Evolutionary conservation across 2,797 vertebrate species (phyloP).

Genomic region (Botia almorhae): DNA sequence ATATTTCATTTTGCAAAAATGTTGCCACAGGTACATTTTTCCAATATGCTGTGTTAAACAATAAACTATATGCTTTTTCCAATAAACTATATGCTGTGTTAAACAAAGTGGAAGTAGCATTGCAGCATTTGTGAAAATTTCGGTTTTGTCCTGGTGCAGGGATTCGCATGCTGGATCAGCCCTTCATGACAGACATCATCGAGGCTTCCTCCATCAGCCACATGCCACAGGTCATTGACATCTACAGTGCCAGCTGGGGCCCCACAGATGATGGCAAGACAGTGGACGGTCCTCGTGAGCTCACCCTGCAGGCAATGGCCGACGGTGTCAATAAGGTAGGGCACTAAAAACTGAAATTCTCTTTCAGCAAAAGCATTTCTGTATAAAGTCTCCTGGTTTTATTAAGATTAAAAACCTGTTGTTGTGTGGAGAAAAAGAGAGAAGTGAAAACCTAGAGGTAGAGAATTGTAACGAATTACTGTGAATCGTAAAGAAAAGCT

Average conservation of each 20-base stretch:
- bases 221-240: slow-evolving; percentile 97
- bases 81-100: too few relatives aligned
- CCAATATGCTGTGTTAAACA: too few relatives aligned
- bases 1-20: too few relatives aligned
- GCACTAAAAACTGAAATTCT: background rate
- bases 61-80: too few relatives aligned
- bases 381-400: background rate
- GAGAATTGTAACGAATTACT: slow-evolving; percentile 10
- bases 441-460: too few relatives aligned
- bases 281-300: slow-evolving; percentile 94
- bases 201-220: slow-evolving; percentile 99
- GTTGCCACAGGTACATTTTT: too few relatives aligned
- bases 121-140: background rate
- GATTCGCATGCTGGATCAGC: slow-evolving; percentile 98
- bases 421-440: background rate
- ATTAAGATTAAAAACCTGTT: background rate
- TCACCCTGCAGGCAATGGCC: slow-evolving; percentile 97
- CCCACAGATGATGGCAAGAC: slow-evolving; percentile 98
- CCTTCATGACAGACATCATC: slow-evolving; percentile 99
- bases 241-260: slow-evolving; percentile 99
- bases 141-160: slow-evolving; percentile 72
- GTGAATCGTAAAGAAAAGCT: slow-evolving; percentile 31
- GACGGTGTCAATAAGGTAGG: slow-evolving; percentile 97
- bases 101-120: background rate
- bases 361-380: background rate